These are phyloP conservation scores for Eremobia ochroleuca DNA, from an alignment of 2,888 invertebrate species.

Conservation along the genomic window DNA sequence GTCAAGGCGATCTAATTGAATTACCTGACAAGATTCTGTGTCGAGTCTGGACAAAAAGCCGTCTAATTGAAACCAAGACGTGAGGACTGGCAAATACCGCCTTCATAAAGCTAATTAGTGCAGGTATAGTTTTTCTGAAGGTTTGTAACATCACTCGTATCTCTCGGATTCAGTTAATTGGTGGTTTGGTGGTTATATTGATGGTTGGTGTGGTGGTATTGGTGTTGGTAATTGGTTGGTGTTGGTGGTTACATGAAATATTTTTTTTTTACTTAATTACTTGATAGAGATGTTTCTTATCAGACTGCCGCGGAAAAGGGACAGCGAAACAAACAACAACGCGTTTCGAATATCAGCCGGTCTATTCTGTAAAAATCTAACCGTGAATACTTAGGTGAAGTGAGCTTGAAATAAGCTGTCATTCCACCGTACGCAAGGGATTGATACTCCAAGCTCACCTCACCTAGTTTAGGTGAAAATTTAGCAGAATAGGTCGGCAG, in stretches of 20 bases:
- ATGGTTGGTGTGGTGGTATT: not conserved
- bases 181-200: not conserved
- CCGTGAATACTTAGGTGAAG: not conserved
- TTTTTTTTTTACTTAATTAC: not conserved
- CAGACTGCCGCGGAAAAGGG: not conserved
- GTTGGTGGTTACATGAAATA: too few relatives aligned
- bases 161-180: not conserved
- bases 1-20: constrained; percentile 81
- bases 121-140: not conserved
- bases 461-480: not conserved
- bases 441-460: not conserved
- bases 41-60: constrained; percentile 67
- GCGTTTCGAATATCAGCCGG: not conserved
- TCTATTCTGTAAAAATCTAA: not conserved
- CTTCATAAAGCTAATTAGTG: not conserved
- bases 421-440: not conserved
- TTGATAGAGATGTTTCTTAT: not conserved
- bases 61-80: constrained; percentile 50
- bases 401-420: not conserved
- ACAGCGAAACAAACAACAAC: not conserved
- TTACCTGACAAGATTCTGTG: constrained; percentile 80
- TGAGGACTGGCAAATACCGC: constrained; percentile 23
- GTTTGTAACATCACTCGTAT: not conserved
- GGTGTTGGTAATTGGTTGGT: not conserved
- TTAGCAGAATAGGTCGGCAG: not conserved